Evolutionary conservation across 1,140 invertebrate species (phyloP), one percentile per base, ranked within the genome.

Genomic region (Drosophila mauritiana): DNA sequence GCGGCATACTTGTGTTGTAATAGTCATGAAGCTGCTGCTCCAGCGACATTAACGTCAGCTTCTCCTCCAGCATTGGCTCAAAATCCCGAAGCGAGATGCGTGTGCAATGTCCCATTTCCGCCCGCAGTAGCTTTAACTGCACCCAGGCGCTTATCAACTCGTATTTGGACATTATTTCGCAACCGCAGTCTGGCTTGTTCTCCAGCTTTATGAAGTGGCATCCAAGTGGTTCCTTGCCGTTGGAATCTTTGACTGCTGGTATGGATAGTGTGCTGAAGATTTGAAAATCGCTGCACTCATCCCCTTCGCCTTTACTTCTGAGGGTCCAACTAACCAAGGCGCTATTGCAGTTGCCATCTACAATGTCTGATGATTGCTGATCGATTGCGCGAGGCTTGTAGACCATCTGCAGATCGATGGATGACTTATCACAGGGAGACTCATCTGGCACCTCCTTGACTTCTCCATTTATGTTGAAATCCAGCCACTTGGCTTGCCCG

Each of bases 141-240:
- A 91, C 49, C 90, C 90, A 91, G 17, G 70, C 69, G 10, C 65
- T 57, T 6, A 91, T 49, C n/a, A 91, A 31, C 27, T 91, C 90
- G 53, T 91, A 89, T 11, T 90, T 89, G 3, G 90, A 75, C 76
- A 91, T 69, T 7, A 80, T 53, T 56, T 91, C 90, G 45, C 83
- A 89, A n/a, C 90, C 90, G 43, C 84, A 91, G n/a, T 78, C 20
- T 0, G 90, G 80, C 52, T 91, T 91, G 22, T 68, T 88, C 54
- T 91, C 90, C 49, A 91, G 25, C 56, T 91, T 91, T 11, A 91
- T 55, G 0, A 76, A 46, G 36, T 81, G 70, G 17, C 80, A 80
- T 8, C 80, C 84, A 1, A 89, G 40, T 2, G 68, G 25, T 4
- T 77, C 22, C 5, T 64, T 43, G 0, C 31, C 67, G 13, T 15